phyloP scores from a whole-genome alignment of 2,113 vertebrate genomes.

The Nyctibius bracteatus region DNA sequence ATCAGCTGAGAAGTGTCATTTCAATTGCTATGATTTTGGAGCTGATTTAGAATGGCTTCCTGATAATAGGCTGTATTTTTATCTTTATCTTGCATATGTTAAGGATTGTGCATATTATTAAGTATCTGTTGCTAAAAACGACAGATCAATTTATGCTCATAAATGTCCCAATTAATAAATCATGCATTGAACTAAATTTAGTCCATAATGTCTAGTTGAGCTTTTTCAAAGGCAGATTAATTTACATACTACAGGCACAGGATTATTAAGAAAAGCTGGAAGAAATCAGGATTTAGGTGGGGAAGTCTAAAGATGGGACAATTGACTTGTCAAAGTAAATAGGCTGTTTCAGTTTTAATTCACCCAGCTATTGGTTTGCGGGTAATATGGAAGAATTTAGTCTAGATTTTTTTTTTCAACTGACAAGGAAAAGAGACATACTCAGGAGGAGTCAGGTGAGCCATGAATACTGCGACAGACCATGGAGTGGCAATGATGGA shows the following conservation, averaged over 20 bases:
- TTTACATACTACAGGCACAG: not conserved
- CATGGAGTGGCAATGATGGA: not conserved
- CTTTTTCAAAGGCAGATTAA: slow-evolving; percentile 21
- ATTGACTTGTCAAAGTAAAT: not conserved
- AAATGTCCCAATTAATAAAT: not conserved
- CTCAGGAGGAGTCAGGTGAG: not conserved
- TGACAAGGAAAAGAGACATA: not conserved
- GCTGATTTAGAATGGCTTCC: not conserved
- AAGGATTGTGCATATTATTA: not conserved
- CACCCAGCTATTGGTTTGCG: not conserved
- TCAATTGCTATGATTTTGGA: not conserved
- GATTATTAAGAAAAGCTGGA: not conserved
- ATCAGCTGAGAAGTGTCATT: not conserved
- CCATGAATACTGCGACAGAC: not conserved
- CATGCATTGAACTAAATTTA: not conserved
- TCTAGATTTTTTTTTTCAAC: not conserved
- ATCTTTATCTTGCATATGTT: not conserved
- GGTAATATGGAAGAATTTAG: not conserved
- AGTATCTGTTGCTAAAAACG: not conserved
- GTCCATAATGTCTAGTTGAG: accelerated
- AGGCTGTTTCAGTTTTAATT: not conserved
- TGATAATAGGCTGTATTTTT: not conserved
- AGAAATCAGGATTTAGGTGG: not conserved
- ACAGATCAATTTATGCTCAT: not conserved
- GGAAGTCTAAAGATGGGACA: not conserved